Base-by-base conservation (phyloP, 2,888 invertebrate genomes). In the Epicampocera succincta region DNA sequence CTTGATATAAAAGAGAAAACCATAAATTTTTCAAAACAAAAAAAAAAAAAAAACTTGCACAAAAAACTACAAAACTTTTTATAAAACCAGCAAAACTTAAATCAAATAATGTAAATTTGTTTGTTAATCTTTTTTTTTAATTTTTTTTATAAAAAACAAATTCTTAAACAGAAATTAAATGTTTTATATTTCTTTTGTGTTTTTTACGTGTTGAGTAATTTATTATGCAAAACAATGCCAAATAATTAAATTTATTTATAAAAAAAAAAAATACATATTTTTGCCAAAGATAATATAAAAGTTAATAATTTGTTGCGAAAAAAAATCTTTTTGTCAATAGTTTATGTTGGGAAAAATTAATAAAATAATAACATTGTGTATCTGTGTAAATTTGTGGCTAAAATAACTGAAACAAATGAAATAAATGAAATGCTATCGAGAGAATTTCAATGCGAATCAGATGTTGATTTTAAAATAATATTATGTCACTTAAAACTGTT, bases 31-130 rank as follows among this genome's bases (percentile, higher is more conserved):
- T 25, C 12, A 33, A 29, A 46, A 61, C 11, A 63, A 11, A 33
- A n/a, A n/a, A n/a, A n/a, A n/a, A n/a, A n/a, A n/a, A 60, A 68
- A 73, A 54, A 54, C 46, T 11, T 19, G 44, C 33, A 40, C 19
- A 71, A 48, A 65, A 66, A 76, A 61, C 54, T 61, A 74, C 42
- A 71, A 54, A 76, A 40, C 17, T 61, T 66, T 46, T 61, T 17
- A 76, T 60, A 63, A 56, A 48, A 73, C 72, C 44, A 56, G 44
- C 44, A 29, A 50, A 71, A 50, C 11, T 25, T 3, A 52, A 75
- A 71, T 65, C 29, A 63, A 54, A 74, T 48, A 72, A 78, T 60
- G 80, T 80, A 75, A 69, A 71, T 58, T 73, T 78, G 58, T 78
- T 65, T 71, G 71, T 77, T 72, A 33, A 73, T 56, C 11, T 65